A percentile compares a stretch with the other conserved stretches of the same genome.
Conservation (phyloP, 2,888 invertebrate species). For the Mesochorus sp. region DNA sequence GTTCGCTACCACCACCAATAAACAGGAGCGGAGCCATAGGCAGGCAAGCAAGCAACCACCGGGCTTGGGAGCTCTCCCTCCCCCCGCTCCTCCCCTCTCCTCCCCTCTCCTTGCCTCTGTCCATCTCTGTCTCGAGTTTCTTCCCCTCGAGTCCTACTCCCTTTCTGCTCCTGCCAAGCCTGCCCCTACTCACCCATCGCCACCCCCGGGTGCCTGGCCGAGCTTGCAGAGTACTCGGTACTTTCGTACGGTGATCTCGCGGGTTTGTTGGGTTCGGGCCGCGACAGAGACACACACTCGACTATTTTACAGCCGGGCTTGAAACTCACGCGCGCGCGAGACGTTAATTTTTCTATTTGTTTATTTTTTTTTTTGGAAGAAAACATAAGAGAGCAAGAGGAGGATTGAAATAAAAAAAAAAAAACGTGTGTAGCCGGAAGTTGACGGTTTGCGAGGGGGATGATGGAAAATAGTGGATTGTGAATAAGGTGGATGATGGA, state of each 20-base stretch:
- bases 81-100: conserved; percentile 19
- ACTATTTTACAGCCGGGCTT: too few species aligned
- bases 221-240: conserved; percentile 67
- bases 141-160: conserved; percentile 49
- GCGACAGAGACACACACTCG: too few species aligned
- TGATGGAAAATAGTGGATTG: conserved; percentile 3
- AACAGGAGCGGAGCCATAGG: conserved; percentile 49
- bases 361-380: too few species aligned
- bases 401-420: background rate
- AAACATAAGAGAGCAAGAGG: too few species aligned
- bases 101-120: conserved; percentile 10
- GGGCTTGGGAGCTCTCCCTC: conserved; percentile 57
- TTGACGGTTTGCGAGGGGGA: background rate
- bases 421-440: background rate
- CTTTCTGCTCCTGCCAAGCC: conserved; percentile 59
- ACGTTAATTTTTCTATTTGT: too few species aligned
- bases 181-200: conserved; percentile 60
- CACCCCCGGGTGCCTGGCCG: conserved; percentile 68
- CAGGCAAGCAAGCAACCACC: conserved; percentile 65
- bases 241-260: conserved; percentile 59
- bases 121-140: background rate
- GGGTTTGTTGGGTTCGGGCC: conserved; percentile 9
- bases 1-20: conserved; percentile 2
- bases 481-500: conserved; percentile 5
- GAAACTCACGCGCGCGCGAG: too few species aligned